Conservation (phyloP, 2,113 vertebrate species). For the Serinus canaria region DNA sequence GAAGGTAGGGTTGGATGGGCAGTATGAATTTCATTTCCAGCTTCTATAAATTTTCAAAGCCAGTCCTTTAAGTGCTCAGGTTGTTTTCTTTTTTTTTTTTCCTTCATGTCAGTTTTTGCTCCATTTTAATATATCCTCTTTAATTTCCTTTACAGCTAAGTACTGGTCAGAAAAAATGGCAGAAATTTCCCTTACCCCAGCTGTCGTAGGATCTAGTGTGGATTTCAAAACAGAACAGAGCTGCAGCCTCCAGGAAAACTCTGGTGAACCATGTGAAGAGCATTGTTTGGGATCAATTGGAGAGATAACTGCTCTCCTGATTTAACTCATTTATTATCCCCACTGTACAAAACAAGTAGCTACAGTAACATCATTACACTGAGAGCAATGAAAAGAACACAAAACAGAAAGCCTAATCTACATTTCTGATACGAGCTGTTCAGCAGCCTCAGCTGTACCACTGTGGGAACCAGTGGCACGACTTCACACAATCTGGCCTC, state of each 20-base stretch:
- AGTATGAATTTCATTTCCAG: background rate
- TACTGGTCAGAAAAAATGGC: slow-evolving; percentile 25
- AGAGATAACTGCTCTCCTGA: background rate
- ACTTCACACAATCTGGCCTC: background rate
- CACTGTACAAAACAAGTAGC: slow-evolving; percentile 14
- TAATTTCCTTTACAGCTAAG: slow-evolving; percentile 35
- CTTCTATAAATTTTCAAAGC: background rate
- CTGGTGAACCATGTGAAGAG: background rate
- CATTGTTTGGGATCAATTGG: slow-evolving; percentile 14
- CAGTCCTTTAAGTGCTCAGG: background rate
- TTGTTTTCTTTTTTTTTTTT: background rate
- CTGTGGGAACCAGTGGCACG: background rate
- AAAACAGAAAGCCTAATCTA: background rate
- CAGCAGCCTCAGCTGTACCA: background rate
- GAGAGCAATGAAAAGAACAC: background rate
- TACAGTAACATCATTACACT: background rate
- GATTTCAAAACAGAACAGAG: slow-evolving; percentile 46
- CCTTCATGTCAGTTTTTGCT: background rate
- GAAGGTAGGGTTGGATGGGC: background rate
- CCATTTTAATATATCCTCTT: slow-evolving; percentile 7
- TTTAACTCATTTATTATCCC: slow-evolving; percentile 13
- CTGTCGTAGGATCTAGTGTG: background rate
- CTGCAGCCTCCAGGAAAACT: background rate
- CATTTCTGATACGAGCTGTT: background rate
- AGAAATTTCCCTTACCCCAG: slow-evolving; percentile 57